Evolutionary conservation across 2,888 invertebrate species (phyloP).

Genomic region (Rhynchonema sp.): DNA sequence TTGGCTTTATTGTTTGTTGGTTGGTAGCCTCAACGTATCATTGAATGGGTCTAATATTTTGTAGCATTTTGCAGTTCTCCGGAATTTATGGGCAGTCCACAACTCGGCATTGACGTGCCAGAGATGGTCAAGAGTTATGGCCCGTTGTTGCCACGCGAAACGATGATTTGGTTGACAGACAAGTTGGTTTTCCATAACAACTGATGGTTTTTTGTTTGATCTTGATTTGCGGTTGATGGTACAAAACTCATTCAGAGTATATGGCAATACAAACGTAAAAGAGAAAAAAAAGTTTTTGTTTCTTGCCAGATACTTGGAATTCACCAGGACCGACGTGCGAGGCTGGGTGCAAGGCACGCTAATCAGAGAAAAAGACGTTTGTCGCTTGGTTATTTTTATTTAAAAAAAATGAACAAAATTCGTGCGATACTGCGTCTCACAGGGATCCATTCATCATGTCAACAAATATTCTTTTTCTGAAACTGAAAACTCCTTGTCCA

Average conservation of each 20-base stretch:
- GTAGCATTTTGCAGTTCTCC: slow-evolving; percentile 40
- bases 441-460: too few species aligned
- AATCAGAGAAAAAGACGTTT: slow-evolving; percentile 56
- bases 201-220: background rate
- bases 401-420: too few species aligned
- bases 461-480: too few species aligned
- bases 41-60: background rate
- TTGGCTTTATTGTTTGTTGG: too few species aligned
- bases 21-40: too few species aligned
- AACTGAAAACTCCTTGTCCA: too few species aligned
- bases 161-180: slow-evolving; percentile 55
- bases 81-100: slow-evolving; percentile 69
- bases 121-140: slow-evolving; percentile 37
- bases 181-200: background rate
- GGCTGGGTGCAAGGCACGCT: slow-evolving; percentile 92
- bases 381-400: slow-evolving; percentile 1
- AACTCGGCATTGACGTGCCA: slow-evolving; percentile 47
- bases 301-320: slow-evolving; percentile 18
- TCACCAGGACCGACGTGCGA: slow-evolving; percentile 32
- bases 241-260: background rate
- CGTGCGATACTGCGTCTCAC: too few species aligned
- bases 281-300: background rate
- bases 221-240: background rate
- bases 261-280: background rate
- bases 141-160: slow-evolving; percentile 53